Base-by-base conservation (phyloP, 2,113 vertebrate genomes). In the Gopherus evgoodei region DNA sequence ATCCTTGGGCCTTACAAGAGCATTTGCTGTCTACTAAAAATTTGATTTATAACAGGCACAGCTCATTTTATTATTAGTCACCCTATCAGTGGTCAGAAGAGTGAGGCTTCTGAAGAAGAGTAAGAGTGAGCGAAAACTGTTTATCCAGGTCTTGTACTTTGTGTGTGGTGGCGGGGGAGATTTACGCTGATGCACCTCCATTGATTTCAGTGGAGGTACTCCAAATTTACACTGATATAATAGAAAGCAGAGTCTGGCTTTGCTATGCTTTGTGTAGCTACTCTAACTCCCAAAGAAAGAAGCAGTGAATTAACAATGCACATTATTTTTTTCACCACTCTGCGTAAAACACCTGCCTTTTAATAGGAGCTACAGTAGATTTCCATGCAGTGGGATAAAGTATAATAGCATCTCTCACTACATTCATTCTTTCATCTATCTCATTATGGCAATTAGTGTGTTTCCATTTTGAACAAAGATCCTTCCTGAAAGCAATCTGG, bases 401-500 rank as follows among this genome's bases (percentile, higher is more conserved):
- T 38, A 38, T 91, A 94, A 93, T 94, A 81, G 84, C 83, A 81
- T 84, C 92, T 89, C 94, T 91, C 95, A 96, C 96, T 97, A 94
- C 92, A 13, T 88, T 90, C 56, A 84, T 91, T 90, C 80, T 69
- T 88, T 65, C 29, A 27, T 93, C 90, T 90, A 94, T 86, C 87
- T 91, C 95, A 93, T 97, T 92, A 83, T 54, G 87, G 97, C 95
- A 96, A 97, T 98, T 97, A 97, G 92, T 7, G 50, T 81, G 89
- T 97, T 97, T 97, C 90, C 86, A 92, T 95, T 97, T 96, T 96
- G 96, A 82, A 97, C 81, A 65, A 93, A 95, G 93, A 97, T 94
- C 81, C 81, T 92, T 90, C 93, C 95, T 89, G 93, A 96, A 94
- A 96, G 95, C 95, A 35, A 87, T 96, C 90, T 97, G 91, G 93